phyloP scores from a whole-genome alignment of 2,113 vertebrate genomes.

The Delphinapterus leucas region DNA sequence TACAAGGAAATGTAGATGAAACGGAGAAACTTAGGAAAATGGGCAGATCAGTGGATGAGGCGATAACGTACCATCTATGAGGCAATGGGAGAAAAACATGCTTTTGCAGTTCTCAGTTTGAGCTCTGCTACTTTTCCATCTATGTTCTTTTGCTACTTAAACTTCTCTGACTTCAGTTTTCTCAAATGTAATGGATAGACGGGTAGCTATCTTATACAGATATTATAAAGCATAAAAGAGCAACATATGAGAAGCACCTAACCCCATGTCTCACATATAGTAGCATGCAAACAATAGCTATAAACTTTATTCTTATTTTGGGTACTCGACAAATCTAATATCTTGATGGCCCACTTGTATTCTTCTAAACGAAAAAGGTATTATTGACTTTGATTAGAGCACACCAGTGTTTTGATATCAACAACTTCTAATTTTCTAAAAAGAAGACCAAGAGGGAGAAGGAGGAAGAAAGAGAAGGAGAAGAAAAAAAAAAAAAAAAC shows the following conservation, averaged over 20 bases:
- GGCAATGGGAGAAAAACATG: neutral
- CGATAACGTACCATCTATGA: neutral
- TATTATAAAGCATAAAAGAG: neutral
- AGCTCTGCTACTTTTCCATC: neutral
- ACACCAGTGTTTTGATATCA: neutral
- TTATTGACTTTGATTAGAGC: neutral
- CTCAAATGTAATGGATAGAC: neutral
- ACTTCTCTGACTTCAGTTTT: neutral
- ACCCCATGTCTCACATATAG: neutral
- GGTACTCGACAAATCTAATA: neutral
- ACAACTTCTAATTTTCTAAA: neutral
- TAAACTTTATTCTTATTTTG: neutral
- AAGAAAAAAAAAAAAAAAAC: neutral
- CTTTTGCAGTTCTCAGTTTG: neutral
- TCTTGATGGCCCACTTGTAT: neutral
- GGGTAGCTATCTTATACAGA: neutral
- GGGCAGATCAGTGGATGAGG: neutral
- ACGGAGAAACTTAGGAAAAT: neutral
- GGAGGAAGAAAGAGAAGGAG: neutral
- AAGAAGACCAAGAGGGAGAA: neutral
- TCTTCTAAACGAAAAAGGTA: neutral
- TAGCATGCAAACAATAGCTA: neutral
- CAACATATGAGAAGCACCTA: neutral
- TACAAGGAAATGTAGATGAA: neutral
- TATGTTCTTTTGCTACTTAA: neutral